A percentile compares a stretch with the other conserved stretches of the same genome.
Evolutionary conservation across 2,113 vertebrate species (phyloP).

Genomic region (Zingel zingel): DNA sequence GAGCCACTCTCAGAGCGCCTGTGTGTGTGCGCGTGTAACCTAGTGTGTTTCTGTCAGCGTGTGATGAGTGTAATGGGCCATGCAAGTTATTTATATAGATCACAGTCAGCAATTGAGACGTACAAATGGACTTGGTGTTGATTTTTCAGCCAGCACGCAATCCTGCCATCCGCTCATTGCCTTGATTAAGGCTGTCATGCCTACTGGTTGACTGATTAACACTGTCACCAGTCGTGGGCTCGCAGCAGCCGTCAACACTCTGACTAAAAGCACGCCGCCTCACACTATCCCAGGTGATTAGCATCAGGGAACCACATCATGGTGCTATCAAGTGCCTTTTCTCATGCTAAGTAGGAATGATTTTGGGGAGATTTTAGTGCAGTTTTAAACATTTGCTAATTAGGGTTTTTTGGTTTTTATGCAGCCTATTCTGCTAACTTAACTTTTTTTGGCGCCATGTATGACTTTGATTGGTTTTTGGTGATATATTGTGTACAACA

Average conservation of each 20-base stretch:
- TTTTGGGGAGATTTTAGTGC: constrained; percentile 4
- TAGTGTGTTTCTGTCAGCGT: constrained; percentile 51
- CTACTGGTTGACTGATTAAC: constrained; percentile 69
- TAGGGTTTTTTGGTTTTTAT: neutral
- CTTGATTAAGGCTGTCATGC: constrained; percentile 73
- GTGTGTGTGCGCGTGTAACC: constrained; percentile 32
- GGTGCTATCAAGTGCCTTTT: constrained; percentile 25
- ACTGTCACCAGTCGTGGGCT: constrained; percentile 54
- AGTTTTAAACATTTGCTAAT: neutral
- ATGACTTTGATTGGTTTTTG: neutral
- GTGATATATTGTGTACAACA: neutral
- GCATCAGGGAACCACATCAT: constrained; percentile 43
- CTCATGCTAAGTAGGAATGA: constrained; percentile 49
- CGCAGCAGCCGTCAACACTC: constrained; percentile 30
- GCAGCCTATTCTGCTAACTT: neutral
- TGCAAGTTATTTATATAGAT: constrained; percentile 74
- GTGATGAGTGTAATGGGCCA: constrained; percentile 72
- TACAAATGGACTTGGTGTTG: constrained; percentile 70
- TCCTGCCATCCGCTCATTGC: constrained; percentile 53
- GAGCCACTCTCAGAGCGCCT: constrained; percentile 7
- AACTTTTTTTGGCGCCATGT: neutral
- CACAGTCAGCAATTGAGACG: constrained; percentile 61
- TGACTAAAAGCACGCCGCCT: constrained; percentile 8
- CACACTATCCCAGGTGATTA: constrained; percentile 50
- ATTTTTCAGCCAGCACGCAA: constrained; percentile 52